phyloP scores from a whole-genome alignment of 1,140 invertebrate genomes.

The Sitobion miscanthi region DNA sequence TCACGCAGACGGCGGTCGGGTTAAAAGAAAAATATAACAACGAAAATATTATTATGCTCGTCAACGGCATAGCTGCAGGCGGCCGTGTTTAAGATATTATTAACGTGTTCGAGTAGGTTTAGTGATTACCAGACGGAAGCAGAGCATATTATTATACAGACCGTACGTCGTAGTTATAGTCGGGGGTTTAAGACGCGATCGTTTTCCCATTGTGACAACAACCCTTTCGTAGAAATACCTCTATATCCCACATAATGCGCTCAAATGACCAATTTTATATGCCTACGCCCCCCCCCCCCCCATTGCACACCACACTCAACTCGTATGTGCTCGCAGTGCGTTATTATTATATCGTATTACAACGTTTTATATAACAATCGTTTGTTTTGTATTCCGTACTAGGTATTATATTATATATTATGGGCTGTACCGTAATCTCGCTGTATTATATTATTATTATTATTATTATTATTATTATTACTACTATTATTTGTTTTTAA shows the following conservation, averaged over 20 bases:
- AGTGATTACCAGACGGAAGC: too few relatives aligned
- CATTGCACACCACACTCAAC: neutral
- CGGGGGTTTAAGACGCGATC: neutral
- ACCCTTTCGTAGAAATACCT: neutral
- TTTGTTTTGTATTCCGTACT: neutral
- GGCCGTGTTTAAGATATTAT: too few relatives aligned
- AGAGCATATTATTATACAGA: too few relatives aligned
- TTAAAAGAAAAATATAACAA: too few relatives aligned
- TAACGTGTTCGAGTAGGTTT: too few relatives aligned
- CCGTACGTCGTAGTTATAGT: too few relatives aligned
- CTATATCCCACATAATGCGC: neutral
- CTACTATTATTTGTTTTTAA: neutral
- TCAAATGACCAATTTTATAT: neutral
- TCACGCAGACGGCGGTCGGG: too few relatives aligned
- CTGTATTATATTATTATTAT: neutral
- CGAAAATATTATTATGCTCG: too few relatives aligned
- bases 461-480: too few relatives aligned
- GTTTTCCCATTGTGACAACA: conserved; percentile 6
- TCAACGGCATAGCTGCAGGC: too few relatives aligned
- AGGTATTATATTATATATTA: neutral
- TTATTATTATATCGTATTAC: conserved; percentile 10
- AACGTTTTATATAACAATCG: neutral
- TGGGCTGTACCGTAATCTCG: neutral
- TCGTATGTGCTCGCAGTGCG: neutral
- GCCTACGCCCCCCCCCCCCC: too few relatives aligned